A percentile compares a stretch with the other conserved stretches of the same genome.
These are phyloP conservation scores for Sylvilagus bachmani DNA, from an alignment of 2,113 vertebrate species.

Conservation along the genomic window DNA sequence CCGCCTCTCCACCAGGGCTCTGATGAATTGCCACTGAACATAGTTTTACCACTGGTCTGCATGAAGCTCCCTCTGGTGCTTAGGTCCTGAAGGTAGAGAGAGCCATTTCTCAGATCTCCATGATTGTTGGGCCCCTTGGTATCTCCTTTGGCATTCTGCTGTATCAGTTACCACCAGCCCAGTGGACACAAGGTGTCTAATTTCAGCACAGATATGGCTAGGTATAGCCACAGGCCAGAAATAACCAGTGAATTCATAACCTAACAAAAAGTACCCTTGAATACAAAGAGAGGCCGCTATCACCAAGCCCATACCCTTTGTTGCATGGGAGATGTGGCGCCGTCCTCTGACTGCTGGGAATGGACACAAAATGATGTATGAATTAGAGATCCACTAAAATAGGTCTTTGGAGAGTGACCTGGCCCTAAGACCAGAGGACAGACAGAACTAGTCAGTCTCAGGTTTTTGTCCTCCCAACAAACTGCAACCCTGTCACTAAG, in stretches of 20 bases:
- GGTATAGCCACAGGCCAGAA: background rate
- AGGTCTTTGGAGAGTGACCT: background rate
- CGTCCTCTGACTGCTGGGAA: background rate
- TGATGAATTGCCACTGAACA: background rate
- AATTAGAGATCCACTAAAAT: constrained; percentile 3
- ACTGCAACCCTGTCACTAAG: background rate
- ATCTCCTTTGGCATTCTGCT: background rate
- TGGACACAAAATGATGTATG: background rate
- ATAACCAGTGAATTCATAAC: background rate
- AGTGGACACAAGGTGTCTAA: background rate
- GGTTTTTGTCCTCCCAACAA: background rate
- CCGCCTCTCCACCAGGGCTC: background rate
- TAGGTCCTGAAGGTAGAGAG: background rate
- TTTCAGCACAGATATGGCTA: background rate
- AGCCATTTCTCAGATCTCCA: background rate
- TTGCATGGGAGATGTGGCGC: background rate
- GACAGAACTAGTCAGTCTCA: background rate
- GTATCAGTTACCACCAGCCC: background rate
- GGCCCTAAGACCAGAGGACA: background rate
- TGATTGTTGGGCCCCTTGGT: background rate
- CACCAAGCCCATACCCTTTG: background rate
- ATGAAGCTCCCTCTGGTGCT: background rate
- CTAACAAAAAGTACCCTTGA: background rate
- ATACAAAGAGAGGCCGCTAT: background rate
- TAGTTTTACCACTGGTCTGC: background rate